Percentiles rank a stretch among this genome's conserved stretches.
Conservation (phyloP, 2,113 vertebrate species). For the Atherinomorus stipes region DNA sequence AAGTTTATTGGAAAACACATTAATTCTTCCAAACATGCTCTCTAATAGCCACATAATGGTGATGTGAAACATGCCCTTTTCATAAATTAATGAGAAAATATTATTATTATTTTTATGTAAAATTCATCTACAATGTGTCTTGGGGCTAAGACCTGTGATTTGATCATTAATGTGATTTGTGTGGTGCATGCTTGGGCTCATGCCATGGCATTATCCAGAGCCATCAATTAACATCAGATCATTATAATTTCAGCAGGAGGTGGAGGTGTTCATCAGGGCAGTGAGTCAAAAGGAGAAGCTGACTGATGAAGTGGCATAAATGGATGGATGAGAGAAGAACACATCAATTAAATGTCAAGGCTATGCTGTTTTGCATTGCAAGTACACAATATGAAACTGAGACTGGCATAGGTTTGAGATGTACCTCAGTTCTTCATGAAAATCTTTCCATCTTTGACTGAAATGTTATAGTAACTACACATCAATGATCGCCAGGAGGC, state of each 20-base stretch:
- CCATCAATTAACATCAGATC: constrained; percentile 60
- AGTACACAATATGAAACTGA: background rate
- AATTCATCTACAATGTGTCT: constrained; percentile 55
- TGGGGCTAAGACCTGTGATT: constrained; percentile 41
- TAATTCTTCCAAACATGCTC: constrained; percentile 17
- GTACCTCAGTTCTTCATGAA: too few species aligned
- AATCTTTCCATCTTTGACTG: too few species aligned
- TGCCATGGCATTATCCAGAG: constrained; percentile 59
- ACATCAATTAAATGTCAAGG: constrained; percentile 7
- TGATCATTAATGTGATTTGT: constrained; percentile 62
- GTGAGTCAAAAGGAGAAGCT: constrained; percentile 25
- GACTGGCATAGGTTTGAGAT: too few species aligned
- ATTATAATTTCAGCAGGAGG: constrained; percentile 46
- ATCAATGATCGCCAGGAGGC: too few species aligned
- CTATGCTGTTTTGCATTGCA: constrained; percentile 6
- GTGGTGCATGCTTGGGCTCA: constrained; percentile 36
- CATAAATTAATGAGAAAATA: constrained; percentile 63
- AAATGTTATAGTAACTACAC: too few species aligned
- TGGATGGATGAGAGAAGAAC: constrained; percentile 18
- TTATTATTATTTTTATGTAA: constrained; percentile 45
- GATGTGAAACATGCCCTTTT: constrained; percentile 66
- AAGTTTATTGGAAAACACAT: constrained; percentile 21
- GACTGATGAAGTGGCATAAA: constrained; percentile 21
- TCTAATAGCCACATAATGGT: constrained; percentile 39
- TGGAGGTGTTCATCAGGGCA: constrained; percentile 42